These are phyloP conservation scores for Polylopha cassiicola DNA, from an alignment of 2,888 invertebrate genomes.

Conservation along the genomic window DNA sequence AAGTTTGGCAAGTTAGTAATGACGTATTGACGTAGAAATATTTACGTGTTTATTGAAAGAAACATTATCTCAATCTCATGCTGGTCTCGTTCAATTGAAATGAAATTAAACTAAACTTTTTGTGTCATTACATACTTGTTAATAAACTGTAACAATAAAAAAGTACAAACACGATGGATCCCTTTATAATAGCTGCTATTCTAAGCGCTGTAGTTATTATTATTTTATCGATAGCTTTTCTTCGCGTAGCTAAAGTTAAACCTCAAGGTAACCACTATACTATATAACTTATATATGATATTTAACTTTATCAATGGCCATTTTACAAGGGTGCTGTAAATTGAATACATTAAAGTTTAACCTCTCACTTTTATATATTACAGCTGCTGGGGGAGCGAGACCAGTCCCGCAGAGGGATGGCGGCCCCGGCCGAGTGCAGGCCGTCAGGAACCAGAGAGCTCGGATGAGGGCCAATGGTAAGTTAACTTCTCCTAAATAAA, in stretches of 20 bases:
- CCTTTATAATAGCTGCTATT: conserved; percentile 63
- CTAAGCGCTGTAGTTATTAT: conserved; percentile 60
- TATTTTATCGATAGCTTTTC: conserved; percentile 51
- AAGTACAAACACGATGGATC: conserved; percentile 49
- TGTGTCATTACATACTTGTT: too few relatives aligned
- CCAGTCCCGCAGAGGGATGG: conserved; percentile 70
- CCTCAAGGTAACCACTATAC: conserved; percentile 44
- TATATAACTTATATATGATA: not conserved
- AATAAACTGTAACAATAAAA: conserved; percentile 9
- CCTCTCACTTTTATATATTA: conserved; percentile 20
- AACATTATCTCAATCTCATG: too few relatives aligned
- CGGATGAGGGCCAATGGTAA: conserved; percentile 79
- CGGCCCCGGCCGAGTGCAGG: conserved; percentile 82
- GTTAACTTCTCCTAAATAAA: conserved; percentile 5
- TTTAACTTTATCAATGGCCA: not conserved
- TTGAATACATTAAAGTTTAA: conserved; percentile 3
- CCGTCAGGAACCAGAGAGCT: conserved; percentile 83
- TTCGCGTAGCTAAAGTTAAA: conserved; percentile 51
- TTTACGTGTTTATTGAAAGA: conserved; percentile 15
- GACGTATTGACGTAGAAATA: conserved; percentile 20
- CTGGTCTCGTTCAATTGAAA: too few relatives aligned
- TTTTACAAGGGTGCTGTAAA: not conserved
- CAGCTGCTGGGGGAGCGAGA: conserved; percentile 54
- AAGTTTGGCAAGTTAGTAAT: conserved; percentile 7
- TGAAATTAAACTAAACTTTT: too few relatives aligned